Conservation (phyloP, 2,797 vertebrate species). For the Alfaro cultratus region DNA sequence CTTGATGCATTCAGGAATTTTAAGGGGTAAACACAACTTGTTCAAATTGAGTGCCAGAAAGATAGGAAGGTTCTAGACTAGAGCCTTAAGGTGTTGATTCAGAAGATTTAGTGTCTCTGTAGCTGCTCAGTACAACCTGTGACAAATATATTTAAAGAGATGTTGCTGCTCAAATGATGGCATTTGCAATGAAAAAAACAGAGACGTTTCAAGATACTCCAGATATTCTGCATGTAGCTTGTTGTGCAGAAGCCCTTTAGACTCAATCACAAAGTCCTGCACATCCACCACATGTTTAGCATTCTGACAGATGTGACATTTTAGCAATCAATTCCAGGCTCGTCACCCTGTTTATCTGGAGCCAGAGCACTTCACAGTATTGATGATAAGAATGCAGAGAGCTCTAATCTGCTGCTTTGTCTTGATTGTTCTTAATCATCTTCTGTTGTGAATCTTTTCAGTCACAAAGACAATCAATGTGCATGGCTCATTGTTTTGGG, state of each 20-base stretch:
- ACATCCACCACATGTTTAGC: constrained; percentile 41
- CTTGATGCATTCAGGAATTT: not conserved
- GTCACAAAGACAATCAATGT: constrained; percentile 1
- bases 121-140: constrained; percentile 50
- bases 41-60: not conserved
- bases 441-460: constrained; percentile 5
- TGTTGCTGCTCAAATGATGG: not conserved
- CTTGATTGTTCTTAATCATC: constrained; percentile 49
- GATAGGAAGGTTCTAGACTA: constrained; percentile 1
- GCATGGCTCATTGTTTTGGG: not conserved
- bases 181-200: not conserved
- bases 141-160: constrained; percentile 24
- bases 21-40: not conserved
- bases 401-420: constrained; percentile 50
- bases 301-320: constrained; percentile 55
- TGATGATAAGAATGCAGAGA: constrained; percentile 50
- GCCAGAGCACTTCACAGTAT: constrained; percentile 47
- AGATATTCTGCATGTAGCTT: not conserved
- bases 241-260: not conserved
- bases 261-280: constrained; percentile 28
- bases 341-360: constrained; percentile 44
- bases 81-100: constrained; percentile 25
- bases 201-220: not conserved
- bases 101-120: constrained; percentile 42
- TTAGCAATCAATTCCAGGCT: constrained; percentile 49